Base-by-base conservation (phyloP, 2,797 vertebrate genomes). In the Hoplostethus atlanticus region DNA sequence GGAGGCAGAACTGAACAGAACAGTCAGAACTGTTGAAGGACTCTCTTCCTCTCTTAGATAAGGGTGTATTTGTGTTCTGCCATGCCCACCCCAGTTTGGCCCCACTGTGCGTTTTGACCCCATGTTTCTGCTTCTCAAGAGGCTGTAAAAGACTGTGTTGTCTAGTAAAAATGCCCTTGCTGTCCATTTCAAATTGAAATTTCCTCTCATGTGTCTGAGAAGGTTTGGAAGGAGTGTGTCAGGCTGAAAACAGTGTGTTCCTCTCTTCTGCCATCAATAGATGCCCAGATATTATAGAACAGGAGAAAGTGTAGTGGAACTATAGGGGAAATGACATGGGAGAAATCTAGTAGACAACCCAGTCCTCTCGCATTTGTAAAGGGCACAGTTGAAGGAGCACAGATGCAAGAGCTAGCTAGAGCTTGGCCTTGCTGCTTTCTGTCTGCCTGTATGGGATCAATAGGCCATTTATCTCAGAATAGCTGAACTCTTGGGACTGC, bases 111-210 rank as follows among this genome's bases (percentile, higher is more conserved):
- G 30, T 0, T 67, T 40, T 79, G 70, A 82, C 60, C 72, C 36
- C 54, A 17, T 53, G 59, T 34, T 21, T 38, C 61, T 61, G 47
- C 53, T 54, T 57, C 68, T 79, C 11, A 28, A 64, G 58, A 40
- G 73, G 59, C 58, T 58, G 44, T 85, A 73, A 81, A 87, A 80
- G 67, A 30, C 40, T 11, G 40, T 11, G 40, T 74, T 84, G 71
- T 87, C 16, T 1, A 47, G 17, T 58, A 10, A 71, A 50, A 85
- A 80, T 73, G 76, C n/a, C 31, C 74, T 73, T 77, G 67, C 75
- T 15, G 16, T 55, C 34, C 8, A 12, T 60, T 64, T 78, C 15
- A 57, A 66, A 50, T 4, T 12, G 2, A 30, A 25, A 21, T 61
- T 70, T 79, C 64, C 64, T 51, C 28, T 21, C 3, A 15, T 62